phyloP scores from a whole-genome alignment of 2,888 invertebrate genomes.

The Tridacna gigas region DNA sequence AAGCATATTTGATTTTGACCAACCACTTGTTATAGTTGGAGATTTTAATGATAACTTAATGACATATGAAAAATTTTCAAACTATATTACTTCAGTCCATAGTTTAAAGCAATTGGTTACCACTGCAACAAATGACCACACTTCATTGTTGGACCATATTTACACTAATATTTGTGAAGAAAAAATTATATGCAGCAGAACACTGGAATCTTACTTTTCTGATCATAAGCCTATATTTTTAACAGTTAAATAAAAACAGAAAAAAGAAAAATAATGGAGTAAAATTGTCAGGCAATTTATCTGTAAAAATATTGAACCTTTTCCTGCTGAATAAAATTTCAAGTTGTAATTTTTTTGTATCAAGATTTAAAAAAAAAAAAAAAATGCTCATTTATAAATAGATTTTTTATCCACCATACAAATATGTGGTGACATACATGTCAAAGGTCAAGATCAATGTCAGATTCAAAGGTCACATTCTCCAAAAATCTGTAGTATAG shows the following conservation, averaged over 20 bases:
- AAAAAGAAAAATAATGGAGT: too few relatives aligned
- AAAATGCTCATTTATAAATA: too few relatives aligned
- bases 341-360: neutral
- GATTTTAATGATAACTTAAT: conserved; percentile 9
- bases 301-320: neutral
- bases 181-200: neutral
- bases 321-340: neutral
- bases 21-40: neutral
- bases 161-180: conserved; percentile 14
- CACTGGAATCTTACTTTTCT: conserved; percentile 15
- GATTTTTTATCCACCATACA: too few relatives aligned
- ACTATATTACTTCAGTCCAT: neutral
- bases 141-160: conserved; percentile 17
- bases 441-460: too few relatives aligned
- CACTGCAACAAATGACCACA: conserved; percentile 29
- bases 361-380: too few relatives aligned
- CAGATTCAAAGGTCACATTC: too few relatives aligned
- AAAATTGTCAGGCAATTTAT: too few relatives aligned
- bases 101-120: conserved; percentile 14
- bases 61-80: neutral
- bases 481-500: too few relatives aligned
- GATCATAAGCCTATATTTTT: conserved; percentile 17
- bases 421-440: too few relatives aligned
- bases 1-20: neutral
- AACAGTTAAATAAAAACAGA: neutral